Base-by-base conservation (phyloP, 2,797 vertebrate species). In the Botia kubotai region DNA sequence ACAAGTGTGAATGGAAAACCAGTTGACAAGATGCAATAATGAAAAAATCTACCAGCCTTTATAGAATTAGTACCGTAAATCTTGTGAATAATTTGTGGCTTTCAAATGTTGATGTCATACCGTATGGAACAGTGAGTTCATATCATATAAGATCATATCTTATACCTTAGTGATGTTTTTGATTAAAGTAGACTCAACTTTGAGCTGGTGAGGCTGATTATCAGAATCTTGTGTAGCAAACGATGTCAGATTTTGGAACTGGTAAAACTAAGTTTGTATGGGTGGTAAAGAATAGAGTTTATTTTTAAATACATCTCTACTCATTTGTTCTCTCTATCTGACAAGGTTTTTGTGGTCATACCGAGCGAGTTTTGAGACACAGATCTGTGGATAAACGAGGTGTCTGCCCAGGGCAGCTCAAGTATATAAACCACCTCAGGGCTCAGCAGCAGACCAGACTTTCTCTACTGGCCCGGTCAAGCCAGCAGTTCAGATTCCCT, bases 301-400 rank as follows among this genome's bases (percentile, higher is more conserved):
- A 17, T 14, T 62, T 14, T 13, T 60, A 26, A 4, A 60, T 26
- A 12, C 58, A 62, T 29, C 12, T 62, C 70, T 43, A 63, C 33
- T 48, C n/a, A 23, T 19, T 77, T 36, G 1, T 36, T 65, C 83
- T 80, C 52, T 65, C 67, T 81, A 62, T 39, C 75, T 79, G 77
- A 86, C 80, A 80, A 69, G 80, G 60, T 69, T 50, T 79, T 79
- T 33, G 33, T 58, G 73, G 83, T 82, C 77, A 80, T 70, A 80
- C 80, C 19, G 73, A 84, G 79, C 60, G 80, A 74, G 79, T 86
- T 89, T 91, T 87, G 88, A 72, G 33, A 80, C 80, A 67, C 75
- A 69, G 26, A 77, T 86, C 84, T 81, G 19, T 72, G n/a, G 81
- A 4, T 85, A 78, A 86, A 87, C 85, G 87, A 80, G 39, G 72